Evolutionary conservation across 2,888 invertebrate genomes (phyloP).

Genomic region (Leptinotarsa tumamoca): DNA sequence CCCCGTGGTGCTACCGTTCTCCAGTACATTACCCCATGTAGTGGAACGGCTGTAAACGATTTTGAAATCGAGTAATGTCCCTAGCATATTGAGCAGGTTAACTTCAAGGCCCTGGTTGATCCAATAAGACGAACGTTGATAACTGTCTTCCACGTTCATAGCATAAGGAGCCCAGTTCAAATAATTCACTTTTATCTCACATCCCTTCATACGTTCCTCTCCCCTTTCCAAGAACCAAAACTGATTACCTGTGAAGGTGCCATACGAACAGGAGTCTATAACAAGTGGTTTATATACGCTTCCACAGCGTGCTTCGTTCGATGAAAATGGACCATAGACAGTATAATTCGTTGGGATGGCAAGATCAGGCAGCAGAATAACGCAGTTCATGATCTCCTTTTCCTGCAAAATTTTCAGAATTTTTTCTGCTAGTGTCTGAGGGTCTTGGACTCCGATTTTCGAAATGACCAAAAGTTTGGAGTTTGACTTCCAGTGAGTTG

Average conservation of each 20-base stretch:
- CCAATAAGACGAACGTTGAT: background rate
- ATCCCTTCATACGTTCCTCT: background rate
- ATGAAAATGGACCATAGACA: background rate
- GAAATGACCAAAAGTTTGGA: background rate
- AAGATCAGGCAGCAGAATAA: background rate
- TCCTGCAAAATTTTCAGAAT: background rate
- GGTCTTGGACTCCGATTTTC: background rate
- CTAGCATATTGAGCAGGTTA: background rate
- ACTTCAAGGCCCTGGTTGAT: background rate
- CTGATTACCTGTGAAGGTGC: background rate
- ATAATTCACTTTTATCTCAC: background rate
- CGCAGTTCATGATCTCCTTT: background rate
- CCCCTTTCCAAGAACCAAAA: background rate
- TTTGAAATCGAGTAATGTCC: background rate
- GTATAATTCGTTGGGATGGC: background rate
- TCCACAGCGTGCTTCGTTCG: background rate
- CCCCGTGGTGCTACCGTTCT: background rate
- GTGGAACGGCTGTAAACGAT: background rate
- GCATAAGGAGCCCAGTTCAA: background rate
- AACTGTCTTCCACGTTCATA: background rate
- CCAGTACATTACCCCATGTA: background rate
- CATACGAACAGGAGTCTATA: background rate
- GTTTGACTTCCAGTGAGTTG: background rate
- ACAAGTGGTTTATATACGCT: background rate
- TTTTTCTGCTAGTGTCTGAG: background rate